Base-by-base conservation (phyloP, 2,113 vertebrate species). In the Phylloscopus trochiloides region DNA sequence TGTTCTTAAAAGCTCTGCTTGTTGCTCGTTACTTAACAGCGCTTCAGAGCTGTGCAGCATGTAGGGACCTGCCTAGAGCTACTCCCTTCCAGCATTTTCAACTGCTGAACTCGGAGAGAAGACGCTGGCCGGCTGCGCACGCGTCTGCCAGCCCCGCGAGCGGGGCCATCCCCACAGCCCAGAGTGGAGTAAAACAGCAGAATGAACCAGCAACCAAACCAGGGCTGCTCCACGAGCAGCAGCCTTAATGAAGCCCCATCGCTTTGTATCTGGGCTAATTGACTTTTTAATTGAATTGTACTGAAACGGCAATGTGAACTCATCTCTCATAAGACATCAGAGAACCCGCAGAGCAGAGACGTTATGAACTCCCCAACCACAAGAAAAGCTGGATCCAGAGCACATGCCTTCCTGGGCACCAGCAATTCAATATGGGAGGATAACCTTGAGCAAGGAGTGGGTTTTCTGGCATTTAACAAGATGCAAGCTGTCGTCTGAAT, bases 271-370 rank as follows among this genome's bases (percentile, higher is more conserved):
- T 97, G 91, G 91, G 92, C 94, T 96, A 97, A 96, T 97, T 97
- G 96, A 92, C 92, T 96, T 97, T 88, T 97, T 97, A 97, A 97
- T 96, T 97, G 92, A 96, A 96, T 92, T 80, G 95, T 28, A 96
- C 94, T 93, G 91, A 86, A 95, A 95, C n/a, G 88, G 92, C 95
- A 95, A 70, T 67, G 92, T 93, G 94, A 97, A 97, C 95, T 97
- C 95, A 67, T 90, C 91, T 93, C 86, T 93, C 89, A 6, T 67
- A 94, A 97, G 96, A 96, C 96, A 94, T 97, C 92, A 97, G 96
- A 97, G 92, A 95, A 96, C 20, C 96, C 95, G 47, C 96, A 97
- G 77, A 72, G 83, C 86, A 95, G 67, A 95, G 94, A 93, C 34
- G 48, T 97, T 97, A 97, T 97, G 96, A 97, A 97, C 86, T 93